Conservation (phyloP, 2,888 invertebrate genomes). For the Hecatera dysodea region DNA sequence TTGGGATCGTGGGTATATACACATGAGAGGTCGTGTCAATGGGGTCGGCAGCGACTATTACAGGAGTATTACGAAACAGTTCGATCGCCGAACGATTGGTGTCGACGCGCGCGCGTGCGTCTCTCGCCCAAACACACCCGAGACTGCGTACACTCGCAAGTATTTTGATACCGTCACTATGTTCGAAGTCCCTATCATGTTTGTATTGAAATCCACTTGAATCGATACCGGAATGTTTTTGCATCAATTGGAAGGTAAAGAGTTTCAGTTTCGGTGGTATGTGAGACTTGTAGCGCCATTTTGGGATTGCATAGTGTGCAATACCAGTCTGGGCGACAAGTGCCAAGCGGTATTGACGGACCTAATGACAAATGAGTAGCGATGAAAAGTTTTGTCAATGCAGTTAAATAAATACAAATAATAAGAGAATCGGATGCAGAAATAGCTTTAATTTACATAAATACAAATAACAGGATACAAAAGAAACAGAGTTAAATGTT, state of each 20-base stretch:
- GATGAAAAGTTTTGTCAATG: constrained; percentile 1
- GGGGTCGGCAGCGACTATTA: constrained; percentile 70
- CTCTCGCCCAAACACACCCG: constrained; percentile 69
- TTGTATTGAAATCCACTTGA: constrained; percentile 57
- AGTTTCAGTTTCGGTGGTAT: constrained; percentile 39
- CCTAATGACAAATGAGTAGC: constrained; percentile 46
- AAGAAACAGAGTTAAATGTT: constrained; percentile 17
- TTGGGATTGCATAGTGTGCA: constrained; percentile 46
- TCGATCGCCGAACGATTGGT: constrained; percentile 69
- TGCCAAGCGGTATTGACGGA: constrained; percentile 50
- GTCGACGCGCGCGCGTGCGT: constrained; percentile 73
- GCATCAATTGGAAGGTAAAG: constrained; percentile 15
- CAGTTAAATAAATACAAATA: constrained; percentile 8
- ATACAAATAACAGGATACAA: constrained; percentile 25
- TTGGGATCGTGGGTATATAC: constrained; percentile 71
- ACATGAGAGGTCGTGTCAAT: constrained; percentile 70
- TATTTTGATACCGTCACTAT: constrained; percentile 59
- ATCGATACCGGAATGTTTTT: constrained; percentile 43
- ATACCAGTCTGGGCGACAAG: constrained; percentile 35
- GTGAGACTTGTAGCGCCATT: constrained; percentile 51
- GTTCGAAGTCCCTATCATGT: constrained; percentile 46
- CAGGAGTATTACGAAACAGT: constrained; percentile 79
- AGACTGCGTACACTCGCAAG: constrained; percentile 67
- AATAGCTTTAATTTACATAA: constrained; percentile 47
- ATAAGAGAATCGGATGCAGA: constrained; percentile 10